These are phyloP conservation scores for Diarsia mendica DNA, from an alignment of 2,888 invertebrate genomes.

Conservation along the genomic window DNA sequence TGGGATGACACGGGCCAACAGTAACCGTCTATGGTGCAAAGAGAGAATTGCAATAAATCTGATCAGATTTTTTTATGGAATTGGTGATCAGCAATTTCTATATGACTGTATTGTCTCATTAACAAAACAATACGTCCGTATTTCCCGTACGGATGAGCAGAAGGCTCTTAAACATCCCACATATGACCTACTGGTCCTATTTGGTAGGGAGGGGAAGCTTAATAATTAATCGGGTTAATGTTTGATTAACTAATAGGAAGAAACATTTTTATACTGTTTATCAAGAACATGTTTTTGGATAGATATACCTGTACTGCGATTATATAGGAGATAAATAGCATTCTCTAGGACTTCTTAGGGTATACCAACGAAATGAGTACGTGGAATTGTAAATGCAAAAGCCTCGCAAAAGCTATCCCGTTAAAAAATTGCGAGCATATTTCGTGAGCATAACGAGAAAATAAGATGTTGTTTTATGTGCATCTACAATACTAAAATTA, in stretches of 20 bases:
- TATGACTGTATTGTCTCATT: not conserved
- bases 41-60: not conserved
- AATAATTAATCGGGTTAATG: not conserved
- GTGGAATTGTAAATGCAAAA: conserved; percentile 33
- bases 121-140: not conserved
- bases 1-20: too few species aligned
- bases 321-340: not conserved
- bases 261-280: not conserved
- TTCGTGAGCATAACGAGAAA: conserved; percentile 27
- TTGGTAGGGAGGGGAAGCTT: not conserved
- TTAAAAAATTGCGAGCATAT: conserved; percentile 34
- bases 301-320: not conserved
- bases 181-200: not conserved
- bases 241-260: not conserved
- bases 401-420: conserved; percentile 14
- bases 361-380: conserved; percentile 2
- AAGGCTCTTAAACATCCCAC: not conserved
- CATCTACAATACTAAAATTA: conserved; percentile 10
- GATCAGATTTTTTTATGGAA: not conserved
- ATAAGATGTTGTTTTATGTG: conserved; percentile 19
- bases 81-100: not conserved
- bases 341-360: not conserved
- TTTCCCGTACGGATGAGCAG: not conserved
- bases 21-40: not conserved
- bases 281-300: not conserved